These are phyloP conservation scores for Odobenus rosmarus DNA, from an alignment of 2,113 vertebrate species.

Conservation along the genomic window DNA sequence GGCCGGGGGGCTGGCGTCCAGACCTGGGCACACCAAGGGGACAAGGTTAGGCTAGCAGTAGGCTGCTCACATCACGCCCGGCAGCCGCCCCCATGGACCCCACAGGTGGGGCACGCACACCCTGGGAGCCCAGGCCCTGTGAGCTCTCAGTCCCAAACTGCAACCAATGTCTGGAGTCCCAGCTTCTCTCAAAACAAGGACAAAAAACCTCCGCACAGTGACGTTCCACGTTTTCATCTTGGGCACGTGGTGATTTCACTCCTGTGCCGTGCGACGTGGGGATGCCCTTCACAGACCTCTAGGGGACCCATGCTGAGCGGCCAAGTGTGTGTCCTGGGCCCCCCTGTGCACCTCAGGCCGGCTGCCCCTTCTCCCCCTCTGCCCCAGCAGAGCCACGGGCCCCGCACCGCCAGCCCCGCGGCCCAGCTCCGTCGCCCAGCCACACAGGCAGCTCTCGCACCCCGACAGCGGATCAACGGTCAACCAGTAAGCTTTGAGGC, in stretches of 20 bases:
- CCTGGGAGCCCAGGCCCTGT: neutral
- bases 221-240: rapidly evolving
- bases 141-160: neutral
- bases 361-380: neutral
- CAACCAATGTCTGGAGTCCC: neutral
- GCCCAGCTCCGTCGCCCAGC: neutral
- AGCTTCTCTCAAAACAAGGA: neutral
- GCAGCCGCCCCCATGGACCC: neutral
- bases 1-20: constrained; percentile 96
- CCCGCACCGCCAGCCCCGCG: no score
- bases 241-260: neutral
- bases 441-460: no score
- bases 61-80: rapidly evolving
- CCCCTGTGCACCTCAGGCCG: neutral
- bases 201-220: neutral
- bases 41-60: constrained; percentile 78
- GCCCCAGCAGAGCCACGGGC: no score
- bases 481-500: neutral
- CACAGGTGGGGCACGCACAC: rapidly evolving
- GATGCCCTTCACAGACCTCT: neutral
- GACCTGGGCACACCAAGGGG: constrained; percentile 89
- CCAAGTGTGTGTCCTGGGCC: no score
- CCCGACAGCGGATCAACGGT: neutral
- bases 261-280: rapidly evolving
- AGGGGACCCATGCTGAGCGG: neutral